Conservation (phyloP, 2,888 invertebrate species). For the Aphidius colemani region DNA sequence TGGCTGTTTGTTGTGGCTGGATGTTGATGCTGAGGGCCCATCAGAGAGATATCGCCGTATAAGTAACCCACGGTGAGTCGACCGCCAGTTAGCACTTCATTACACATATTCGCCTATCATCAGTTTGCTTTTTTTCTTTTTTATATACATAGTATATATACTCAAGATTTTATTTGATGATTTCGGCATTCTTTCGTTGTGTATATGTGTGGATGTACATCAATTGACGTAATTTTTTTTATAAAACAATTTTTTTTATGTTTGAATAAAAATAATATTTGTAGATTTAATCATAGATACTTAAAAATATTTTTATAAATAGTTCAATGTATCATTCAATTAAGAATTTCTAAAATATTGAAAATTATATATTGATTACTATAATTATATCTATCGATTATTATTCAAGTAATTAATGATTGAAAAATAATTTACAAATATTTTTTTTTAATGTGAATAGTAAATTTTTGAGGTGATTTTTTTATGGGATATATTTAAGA, state of each 20-base stretch:
- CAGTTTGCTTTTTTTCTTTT: constrained; percentile 48
- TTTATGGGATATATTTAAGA: too few species aligned
- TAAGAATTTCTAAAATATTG: too few species aligned
- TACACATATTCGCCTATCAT: constrained; percentile 57
- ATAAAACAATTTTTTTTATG: not conserved
- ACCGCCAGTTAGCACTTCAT: constrained; percentile 57
- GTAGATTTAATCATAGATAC: too few species aligned
- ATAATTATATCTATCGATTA: too few species aligned
- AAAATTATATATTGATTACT: too few species aligned
- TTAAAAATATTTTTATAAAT: too few species aligned
- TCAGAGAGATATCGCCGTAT: constrained; percentile 26
- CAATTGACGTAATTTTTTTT: not conserved
- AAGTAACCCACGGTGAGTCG: constrained; percentile 44
- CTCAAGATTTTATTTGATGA: not conserved
- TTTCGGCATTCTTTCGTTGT: not conserved
- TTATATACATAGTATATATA: constrained; percentile 30
- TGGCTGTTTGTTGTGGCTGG: constrained; percentile 32
- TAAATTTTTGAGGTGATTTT: too few species aligned
- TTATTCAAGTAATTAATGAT: too few species aligned
- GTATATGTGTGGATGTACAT: not conserved
- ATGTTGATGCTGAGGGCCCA: constrained; percentile 19
- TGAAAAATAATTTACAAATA: too few species aligned
- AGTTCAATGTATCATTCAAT: too few species aligned
- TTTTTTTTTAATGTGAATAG: too few species aligned
- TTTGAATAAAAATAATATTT: too few species aligned